Evolutionary conservation across 2,888 invertebrate genomes (phyloP).

Genomic region (Anoncus sp.): DNA sequence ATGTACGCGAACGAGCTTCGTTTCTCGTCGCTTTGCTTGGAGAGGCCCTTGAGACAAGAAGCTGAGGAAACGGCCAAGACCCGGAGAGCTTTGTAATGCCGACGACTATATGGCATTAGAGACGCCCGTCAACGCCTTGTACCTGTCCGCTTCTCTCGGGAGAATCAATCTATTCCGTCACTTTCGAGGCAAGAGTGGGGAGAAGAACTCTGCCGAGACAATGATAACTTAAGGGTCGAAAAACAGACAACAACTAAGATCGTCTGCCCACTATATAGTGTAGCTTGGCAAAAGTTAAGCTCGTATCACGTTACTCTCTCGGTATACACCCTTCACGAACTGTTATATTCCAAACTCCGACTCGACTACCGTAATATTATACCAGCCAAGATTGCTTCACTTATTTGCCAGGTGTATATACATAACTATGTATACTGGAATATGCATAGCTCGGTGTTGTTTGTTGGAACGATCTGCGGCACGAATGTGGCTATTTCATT

Average conservation of each 20-base stretch:
- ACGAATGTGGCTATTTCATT: not conserved
- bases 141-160: conserved; percentile 25
- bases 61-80: conserved; percentile 1
- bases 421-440: not conserved
- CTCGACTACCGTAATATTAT: not conserved
- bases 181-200: conserved; percentile 35
- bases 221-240: conserved; percentile 4
- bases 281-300: not conserved
- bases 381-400: conserved; percentile 7
- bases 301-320: not conserved
- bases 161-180: conserved; percentile 56
- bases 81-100: conserved; percentile 40
- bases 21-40: not conserved
- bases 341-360: not conserved
- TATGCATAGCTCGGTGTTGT: conserved; percentile 1
- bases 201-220: conserved; percentile 18
- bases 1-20: not conserved
- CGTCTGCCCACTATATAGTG: not conserved
- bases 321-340: conserved; percentile 6
- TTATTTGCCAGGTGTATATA: not conserved
- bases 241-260: conserved; percentile 2
- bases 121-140: conserved; percentile 1
- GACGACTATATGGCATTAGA: not conserved
- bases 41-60: conserved; percentile 2
- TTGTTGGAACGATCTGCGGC: not conserved